phyloP scores from a whole-genome alignment of 2,797 vertebrate species.

The Dromococcyx pavoninus region DNA sequence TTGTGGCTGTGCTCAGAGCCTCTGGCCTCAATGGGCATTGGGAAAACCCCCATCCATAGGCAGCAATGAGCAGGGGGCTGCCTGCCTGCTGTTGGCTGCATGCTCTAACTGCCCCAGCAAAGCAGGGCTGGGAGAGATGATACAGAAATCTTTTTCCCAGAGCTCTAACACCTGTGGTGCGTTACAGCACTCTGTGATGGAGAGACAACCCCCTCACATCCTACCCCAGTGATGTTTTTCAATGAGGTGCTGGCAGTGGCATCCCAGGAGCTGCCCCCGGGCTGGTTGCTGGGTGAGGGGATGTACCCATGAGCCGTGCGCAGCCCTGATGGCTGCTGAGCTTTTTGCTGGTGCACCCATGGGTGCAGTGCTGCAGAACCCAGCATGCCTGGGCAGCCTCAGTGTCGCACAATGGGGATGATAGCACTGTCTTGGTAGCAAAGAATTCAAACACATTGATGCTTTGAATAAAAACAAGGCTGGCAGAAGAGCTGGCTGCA shows the following conservation, averaged over 20 bases:
- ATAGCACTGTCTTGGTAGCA: background rate
- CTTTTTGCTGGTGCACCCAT: background rate
- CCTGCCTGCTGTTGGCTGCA: background rate
- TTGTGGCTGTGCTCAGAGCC: background rate
- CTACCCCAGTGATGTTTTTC: background rate
- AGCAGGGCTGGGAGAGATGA: background rate
- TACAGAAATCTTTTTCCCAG: background rate
- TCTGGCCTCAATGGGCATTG: background rate
- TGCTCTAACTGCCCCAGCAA: background rate
- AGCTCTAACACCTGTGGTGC: background rate
- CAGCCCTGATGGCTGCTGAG: background rate
- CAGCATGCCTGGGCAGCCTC: background rate
- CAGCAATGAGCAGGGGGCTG: background rate
- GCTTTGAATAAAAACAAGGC: background rate
- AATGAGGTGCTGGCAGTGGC: background rate
- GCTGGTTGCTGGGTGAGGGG: background rate
- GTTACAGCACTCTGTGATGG: rapidly evolving
- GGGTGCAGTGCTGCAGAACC: background rate
- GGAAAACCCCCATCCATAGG: background rate
- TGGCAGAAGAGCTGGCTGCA: background rate
- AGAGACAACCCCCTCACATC: background rate
- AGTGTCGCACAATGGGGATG: background rate
- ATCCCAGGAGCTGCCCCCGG: background rate
- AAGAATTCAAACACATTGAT: background rate
- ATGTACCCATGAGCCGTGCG: rapidly evolving